phyloP scores from a whole-genome alignment of 1,140 invertebrate species.

The Drosophila mayri region DNA sequence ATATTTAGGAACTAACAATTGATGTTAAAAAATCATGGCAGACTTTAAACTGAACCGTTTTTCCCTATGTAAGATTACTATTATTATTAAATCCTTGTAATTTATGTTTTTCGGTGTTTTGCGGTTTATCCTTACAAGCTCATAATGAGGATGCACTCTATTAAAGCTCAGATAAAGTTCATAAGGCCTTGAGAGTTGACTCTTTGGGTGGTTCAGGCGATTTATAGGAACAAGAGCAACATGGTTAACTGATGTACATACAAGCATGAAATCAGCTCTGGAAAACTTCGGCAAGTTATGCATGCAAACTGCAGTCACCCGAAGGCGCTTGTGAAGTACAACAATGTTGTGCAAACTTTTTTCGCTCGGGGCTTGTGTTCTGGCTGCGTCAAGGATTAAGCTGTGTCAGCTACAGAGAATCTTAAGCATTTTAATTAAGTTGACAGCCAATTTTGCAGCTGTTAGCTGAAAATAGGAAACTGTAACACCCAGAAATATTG shows the following conservation, averaged over 20 bases:
- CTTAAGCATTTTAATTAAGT: conserved; percentile 29
- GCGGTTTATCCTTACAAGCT: neutral
- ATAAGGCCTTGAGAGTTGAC: neutral
- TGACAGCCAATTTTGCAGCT: conserved; percentile 15
- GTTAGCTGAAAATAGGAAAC: neutral
- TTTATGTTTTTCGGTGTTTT: too few relatives aligned
- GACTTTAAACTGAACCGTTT: neutral
- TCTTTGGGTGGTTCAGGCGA: neutral
- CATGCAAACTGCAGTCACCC: conserved; percentile 26
- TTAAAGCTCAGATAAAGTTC: neutral
- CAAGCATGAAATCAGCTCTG: conserved; percentile 1
- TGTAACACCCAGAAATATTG: neutral
- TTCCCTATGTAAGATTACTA: neutral
- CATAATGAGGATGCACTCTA: too few relatives aligned
- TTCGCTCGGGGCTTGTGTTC: neutral
- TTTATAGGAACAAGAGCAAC: neutral
- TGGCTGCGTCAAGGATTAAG: conserved; percentile 20
- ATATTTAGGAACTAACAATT: too few relatives aligned
- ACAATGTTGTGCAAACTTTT: conserved; percentile 28
- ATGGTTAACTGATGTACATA: neutral
- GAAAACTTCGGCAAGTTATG: conserved; percentile 24
- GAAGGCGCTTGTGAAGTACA: conserved; percentile 19
- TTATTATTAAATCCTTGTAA: neutral
- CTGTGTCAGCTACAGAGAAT: neutral
- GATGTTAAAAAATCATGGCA: neutral